These are phyloP conservation scores for Willowsia nigromaculata DNA, from an alignment of 2,888 invertebrate species.

Conservation along the genomic window DNA sequence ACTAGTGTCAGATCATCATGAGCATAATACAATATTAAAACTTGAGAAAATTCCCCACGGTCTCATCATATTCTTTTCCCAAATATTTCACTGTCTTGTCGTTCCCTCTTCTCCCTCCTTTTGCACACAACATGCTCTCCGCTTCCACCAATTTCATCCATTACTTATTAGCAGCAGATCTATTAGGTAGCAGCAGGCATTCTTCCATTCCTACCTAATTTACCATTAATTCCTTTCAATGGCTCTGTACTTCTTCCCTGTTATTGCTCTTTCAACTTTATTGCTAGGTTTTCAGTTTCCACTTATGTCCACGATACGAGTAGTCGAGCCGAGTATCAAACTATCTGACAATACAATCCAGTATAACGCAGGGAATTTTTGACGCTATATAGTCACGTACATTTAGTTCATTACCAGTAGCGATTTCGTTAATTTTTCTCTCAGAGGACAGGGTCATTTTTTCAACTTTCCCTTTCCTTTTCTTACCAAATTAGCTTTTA, in stretches of 20 bases:
- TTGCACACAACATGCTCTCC: slow-evolving; percentile 35
- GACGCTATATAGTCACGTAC: not conserved
- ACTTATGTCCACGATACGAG: not conserved
- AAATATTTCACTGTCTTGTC: slow-evolving; percentile 55
- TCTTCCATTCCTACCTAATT: slow-evolving; percentile 56
- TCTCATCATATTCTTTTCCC: slow-evolving; percentile 66
- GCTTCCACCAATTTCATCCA: slow-evolving; percentile 44
- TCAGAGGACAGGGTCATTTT: slow-evolving; percentile 29
- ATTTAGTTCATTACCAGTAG: slow-evolving; percentile 23
- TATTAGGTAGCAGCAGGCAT: slow-evolving; percentile 44
- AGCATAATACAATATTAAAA: slow-evolving; percentile 61
- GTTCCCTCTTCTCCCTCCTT: slow-evolving; percentile 5
- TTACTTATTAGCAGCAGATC: slow-evolving; percentile 54
- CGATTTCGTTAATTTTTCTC: slow-evolving; percentile 29
- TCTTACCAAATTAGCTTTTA: not conserved
- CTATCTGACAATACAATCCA: not conserved
- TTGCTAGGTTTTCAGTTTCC: slow-evolving; percentile 22
- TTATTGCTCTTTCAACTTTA: slow-evolving; percentile 33
- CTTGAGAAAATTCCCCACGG: slow-evolving; percentile 61
- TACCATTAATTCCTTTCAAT: slow-evolving; percentile 53
- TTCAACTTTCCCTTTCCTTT: slow-evolving; percentile 7
- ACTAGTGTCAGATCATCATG: slow-evolving; percentile 69
- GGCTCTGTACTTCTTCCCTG: slow-evolving; percentile 25
- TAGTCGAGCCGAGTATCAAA: not conserved
- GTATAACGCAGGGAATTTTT: not conserved